phyloP scores from a whole-genome alignment of 2,797 vertebrate genomes.

The Dallia pectoralis region DNA sequence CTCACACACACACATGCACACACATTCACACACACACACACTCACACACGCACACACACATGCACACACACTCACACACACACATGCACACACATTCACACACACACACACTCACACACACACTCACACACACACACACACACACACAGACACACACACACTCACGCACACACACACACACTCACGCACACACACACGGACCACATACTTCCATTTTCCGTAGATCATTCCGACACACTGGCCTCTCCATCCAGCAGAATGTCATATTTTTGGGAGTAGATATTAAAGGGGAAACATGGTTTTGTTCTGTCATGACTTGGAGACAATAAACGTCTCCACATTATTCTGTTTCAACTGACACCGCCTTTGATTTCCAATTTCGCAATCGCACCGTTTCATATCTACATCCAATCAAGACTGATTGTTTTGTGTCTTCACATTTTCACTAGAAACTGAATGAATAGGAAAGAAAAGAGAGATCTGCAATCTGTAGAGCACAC shows the following conservation, averaged over 20 bases:
- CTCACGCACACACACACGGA: constrained; percentile 9
- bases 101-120: constrained; percentile 9
- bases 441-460: constrained; percentile 28
- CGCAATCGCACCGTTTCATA: constrained; percentile 22
- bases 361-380: constrained; percentile 30
- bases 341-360: constrained; percentile 21
- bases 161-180: constrained; percentile 11
- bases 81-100: constrained; percentile 1
- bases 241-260: background rate
- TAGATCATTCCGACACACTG: background rate
- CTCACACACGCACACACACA: constrained; percentile 7
- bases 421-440: constrained; percentile 30
- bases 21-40: constrained; percentile 15
- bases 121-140: constrained; percentile 1
- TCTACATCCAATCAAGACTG: constrained; percentile 19
- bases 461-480: constrained; percentile 11
- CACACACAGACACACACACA: constrained; percentile 4
- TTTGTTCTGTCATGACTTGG: background rate
- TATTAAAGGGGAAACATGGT: constrained; percentile 2
- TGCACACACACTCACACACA: background rate
- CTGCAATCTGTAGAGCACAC: constrained; percentile 5
- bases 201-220: background rate
- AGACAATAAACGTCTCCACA: background rate
- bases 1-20: constrained; percentile 20
- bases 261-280: background rate